Evolutionary conservation across 92 coral and sea anemone species (phyloP), one percentile per base, ranked within the genome.

Genomic region (Galaxea fascicularis): DNA sequence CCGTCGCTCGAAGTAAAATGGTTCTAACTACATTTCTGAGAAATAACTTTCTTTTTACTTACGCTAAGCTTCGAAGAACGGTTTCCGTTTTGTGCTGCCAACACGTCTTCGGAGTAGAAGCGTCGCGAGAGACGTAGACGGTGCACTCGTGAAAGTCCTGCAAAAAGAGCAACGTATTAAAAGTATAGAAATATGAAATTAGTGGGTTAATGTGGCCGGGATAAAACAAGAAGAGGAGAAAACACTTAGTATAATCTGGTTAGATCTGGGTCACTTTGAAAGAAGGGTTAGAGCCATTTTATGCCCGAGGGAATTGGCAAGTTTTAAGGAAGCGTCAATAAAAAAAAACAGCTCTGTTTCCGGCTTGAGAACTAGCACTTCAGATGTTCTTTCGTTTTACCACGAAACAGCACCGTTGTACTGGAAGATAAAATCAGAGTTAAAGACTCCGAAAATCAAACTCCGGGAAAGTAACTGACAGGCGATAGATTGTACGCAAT

Each of bases 1-100:
- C n/a, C n/a, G n/a, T n/a, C n/a, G n/a, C n/a, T n/a, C n/a, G n/a
- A n/a, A n/a, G n/a, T n/a, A n/a, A n/a, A n/a, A n/a, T n/a, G n/a
- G n/a, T n/a, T n/a, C n/a, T 10, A 15, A 15, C 54, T 10, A 14
- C 17, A 14, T 10, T 49, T 49, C 13, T 15, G 10, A 15, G 11
- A 15, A 10, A 9, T 1, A 14, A 2, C 22, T 17, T 17, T 57
- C 0, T 14, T 0, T n/a, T 47, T 10, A 82, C 86, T 82, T 57
- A 82, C 86, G 26, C 86, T 82, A 16, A 82, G 58, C 70, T 82
- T 82, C 49, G 74, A 67, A 12, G 85, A 82, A 21, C 86, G 86
- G 71, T 5, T 57, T 17, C 86, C 86, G 56, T 70, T 70, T 27
- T 58, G 86, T 20, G 45, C 52, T 29, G 71, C 22, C 76, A 82